Evolutionary conservation across 53 echinoderm and acorn worm species (phyloP).

Genomic region (Astropecten irregularis): DNA sequence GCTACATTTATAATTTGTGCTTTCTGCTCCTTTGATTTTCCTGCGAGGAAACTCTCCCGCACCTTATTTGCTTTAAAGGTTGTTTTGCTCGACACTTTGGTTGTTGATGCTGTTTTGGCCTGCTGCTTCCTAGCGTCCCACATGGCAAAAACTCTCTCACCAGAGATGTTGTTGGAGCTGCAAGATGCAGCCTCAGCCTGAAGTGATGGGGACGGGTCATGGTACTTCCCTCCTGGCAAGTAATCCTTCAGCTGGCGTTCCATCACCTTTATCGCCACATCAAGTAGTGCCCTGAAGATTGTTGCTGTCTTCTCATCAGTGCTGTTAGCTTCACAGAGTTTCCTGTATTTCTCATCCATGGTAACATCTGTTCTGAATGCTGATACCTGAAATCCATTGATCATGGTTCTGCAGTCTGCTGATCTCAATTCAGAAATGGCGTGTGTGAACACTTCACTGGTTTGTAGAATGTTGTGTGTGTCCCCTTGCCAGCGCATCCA

Average conservation of each 20-base stretch:
- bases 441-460: constrained; percentile 12
- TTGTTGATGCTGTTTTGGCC: neutral
- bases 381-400: neutral
- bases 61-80: constrained; percentile 35
- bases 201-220: neutral
- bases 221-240: constrained; percentile 4
- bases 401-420: too few relatives aligned
- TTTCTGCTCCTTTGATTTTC: constrained; percentile 12
- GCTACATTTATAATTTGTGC: neutral
- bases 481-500: constrained; percentile 40
- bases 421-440: constrained; percentile 6
- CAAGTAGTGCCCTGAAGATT: neutral
- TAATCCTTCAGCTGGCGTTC: constrained; percentile 23
- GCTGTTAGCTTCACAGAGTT: neutral
- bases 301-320: neutral
- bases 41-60: neutral
- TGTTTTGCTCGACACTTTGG: constrained; percentile 10
- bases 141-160: constrained; percentile 38
- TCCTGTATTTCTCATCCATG: neutral
- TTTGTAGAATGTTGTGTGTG: neutral
- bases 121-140: neutral
- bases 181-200: neutral
- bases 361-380: neutral
- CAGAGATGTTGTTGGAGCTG: constrained; percentile 31
- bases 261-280: neutral